These are phyloP conservation scores for Cybosia mesomella DNA, from an alignment of 2,888 invertebrate genomes.

Conservation along the genomic window DNA sequence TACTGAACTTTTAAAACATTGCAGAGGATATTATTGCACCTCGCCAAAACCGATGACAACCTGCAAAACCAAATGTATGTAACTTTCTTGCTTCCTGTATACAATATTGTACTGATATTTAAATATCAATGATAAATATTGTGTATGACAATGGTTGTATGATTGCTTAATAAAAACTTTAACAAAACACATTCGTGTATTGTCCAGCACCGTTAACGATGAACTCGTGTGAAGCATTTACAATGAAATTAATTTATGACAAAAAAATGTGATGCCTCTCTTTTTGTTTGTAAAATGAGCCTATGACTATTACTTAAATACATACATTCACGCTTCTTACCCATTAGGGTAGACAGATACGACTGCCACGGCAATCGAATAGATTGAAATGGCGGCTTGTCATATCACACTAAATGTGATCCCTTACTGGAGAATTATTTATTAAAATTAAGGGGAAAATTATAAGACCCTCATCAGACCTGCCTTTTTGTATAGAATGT, in stretches of 20 bases:
- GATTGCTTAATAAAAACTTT: conserved; percentile 18
- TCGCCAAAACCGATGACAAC: background rate
- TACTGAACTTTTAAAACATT: no score
- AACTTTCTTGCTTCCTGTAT: conserved; percentile 24
- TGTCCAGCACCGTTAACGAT: conserved; percentile 10
- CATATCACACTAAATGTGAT: no score
- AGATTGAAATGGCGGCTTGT: background rate
- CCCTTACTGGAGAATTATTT: background rate
- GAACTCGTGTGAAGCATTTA: conserved; percentile 5
- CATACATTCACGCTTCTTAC: background rate
- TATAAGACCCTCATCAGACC: background rate
- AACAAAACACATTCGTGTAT: conserved; percentile 33
- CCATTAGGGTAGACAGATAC: background rate
- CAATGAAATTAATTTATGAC: conserved; percentile 6
- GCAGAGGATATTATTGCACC: background rate
- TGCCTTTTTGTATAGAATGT: background rate
- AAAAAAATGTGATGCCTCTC: background rate
- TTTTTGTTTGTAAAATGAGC: background rate
- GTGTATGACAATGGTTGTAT: conserved; percentile 32
- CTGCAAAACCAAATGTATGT: background rate
- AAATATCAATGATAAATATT: conserved; percentile 14
- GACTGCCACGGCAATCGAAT: background rate
- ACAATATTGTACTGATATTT: conserved; percentile 12
- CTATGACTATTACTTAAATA: background rate
- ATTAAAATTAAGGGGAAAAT: background rate